phyloP scores from a whole-genome alignment of 2,888 invertebrate species.

The Trilocha varians region DNA sequence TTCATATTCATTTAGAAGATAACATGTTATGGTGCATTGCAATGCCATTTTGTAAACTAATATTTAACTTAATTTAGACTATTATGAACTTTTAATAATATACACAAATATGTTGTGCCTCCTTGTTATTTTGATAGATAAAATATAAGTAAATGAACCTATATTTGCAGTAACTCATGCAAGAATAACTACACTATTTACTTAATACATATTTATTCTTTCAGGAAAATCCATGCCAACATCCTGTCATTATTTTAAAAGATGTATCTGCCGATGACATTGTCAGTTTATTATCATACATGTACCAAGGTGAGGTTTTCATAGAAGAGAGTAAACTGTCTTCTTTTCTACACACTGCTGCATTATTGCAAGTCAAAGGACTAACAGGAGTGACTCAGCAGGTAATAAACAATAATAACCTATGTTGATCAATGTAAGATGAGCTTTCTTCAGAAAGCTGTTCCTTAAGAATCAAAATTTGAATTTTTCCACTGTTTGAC shows the following conservation, averaged over 20 bases:
- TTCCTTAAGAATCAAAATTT: too few species aligned
- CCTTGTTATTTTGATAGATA: too few species aligned
- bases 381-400: constrained; percentile 72
- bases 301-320: constrained; percentile 82
- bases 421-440: too few species aligned
- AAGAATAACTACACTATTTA: too few species aligned
- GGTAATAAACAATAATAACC: constrained; percentile 34
- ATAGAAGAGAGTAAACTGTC: constrained; percentile 78
- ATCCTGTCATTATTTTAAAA: constrained; percentile 81
- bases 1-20: constrained; percentile 45
- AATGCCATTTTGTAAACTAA: constrained; percentile 7
- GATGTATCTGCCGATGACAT: constrained; percentile 79
- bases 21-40: constrained; percentile 17
- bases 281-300: constrained; percentile 78
- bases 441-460: too few species aligned
- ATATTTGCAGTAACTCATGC: too few species aligned
- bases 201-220: too few species aligned
- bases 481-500: neutral
- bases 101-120: too few species aligned
- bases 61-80: constrained; percentile 13
- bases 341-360: constrained; percentile 78
- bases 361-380: constrained; percentile 78
- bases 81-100: too few species aligned
- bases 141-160: too few species aligned
- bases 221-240: constrained; percentile 82